These are phyloP conservation scores for Lasioglossum oenotherae DNA, from an alignment of 2,888 invertebrate species.

Conservation along the genomic window DNA sequence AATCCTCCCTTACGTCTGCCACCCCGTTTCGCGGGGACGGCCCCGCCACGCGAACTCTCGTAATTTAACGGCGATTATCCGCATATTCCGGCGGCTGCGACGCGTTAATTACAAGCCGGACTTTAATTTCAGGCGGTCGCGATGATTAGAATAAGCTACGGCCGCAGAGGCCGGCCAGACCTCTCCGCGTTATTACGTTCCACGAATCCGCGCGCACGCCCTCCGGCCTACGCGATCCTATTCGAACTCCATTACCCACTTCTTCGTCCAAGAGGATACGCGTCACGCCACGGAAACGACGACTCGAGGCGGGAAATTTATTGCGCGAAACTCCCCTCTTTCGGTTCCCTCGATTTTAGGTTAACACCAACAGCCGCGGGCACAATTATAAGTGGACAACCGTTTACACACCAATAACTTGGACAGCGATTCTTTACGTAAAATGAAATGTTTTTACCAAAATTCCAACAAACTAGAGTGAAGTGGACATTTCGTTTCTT, in stretches of 20 bases:
- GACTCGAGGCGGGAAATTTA: neutral
- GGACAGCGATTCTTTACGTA: too few species aligned
- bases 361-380: neutral
- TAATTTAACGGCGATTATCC: constrained; percentile 74
- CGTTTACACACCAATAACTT: too few species aligned
- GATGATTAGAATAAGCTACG: constrained; percentile 70
- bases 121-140: constrained; percentile 71
- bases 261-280: neutral
- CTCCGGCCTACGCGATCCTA: constrained; percentile 15
- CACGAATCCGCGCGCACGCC: constrained; percentile 46
- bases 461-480: too few species aligned
- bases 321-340: neutral
- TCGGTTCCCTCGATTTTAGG: neutral
- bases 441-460: too few species aligned
- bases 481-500: too few species aligned
- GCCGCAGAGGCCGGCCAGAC: constrained; percentile 29
- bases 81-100: constrained; percentile 50
- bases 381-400: neutral
- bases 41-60: constrained; percentile 49
- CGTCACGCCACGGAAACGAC: neutral
- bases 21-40: neutral
- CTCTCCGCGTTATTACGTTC: constrained; percentile 55
- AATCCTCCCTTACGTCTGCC: neutral
- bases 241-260: constrained; percentile 11
- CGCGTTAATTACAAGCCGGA: constrained; percentile 71